Evolutionary conservation across 2,888 invertebrate genomes (phyloP).

Genomic region (Carterocephalus palaemon): DNA sequence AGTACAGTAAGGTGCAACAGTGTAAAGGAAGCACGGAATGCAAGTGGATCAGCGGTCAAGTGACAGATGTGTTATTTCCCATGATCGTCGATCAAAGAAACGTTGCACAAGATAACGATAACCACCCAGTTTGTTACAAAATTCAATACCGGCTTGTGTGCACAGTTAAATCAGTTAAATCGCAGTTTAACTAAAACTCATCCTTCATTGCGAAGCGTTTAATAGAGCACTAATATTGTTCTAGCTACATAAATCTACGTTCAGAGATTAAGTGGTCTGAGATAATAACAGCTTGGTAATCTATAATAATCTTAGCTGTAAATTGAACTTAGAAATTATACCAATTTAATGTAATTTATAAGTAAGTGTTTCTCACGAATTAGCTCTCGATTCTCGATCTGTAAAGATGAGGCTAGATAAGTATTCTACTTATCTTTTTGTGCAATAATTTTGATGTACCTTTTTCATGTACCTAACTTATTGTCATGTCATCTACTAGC

Average conservation of each 20-base stretch:
- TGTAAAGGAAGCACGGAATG: constrained; percentile 40
- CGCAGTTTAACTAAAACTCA: not conserved
- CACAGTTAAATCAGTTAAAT: no score
- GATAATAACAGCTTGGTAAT: constrained; percentile 1
- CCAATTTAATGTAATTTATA: not conserved
- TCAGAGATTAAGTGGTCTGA: constrained; percentile 2
- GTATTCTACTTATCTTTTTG: no score
- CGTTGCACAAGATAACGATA: constrained; percentile 15
- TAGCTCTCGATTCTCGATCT: no score
- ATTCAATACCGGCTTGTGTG: no score
- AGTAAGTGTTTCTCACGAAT: not conserved
- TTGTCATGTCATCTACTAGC: no score
- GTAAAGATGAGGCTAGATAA: no score
- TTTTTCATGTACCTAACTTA: no score
- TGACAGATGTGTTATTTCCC: constrained; percentile 66
- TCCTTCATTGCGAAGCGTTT: constrained; percentile 7
- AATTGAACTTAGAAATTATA: not conserved
- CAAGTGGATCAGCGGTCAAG: constrained; percentile 56
- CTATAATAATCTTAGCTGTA: constrained; percentile 1
- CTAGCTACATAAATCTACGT: not conserved
- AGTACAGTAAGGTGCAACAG: no score
- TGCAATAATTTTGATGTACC: no score
- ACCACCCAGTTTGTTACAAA: constrained; percentile 2
- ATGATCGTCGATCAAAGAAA: constrained; percentile 34
- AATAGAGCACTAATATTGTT: constrained; percentile 1